Base-by-base conservation (phyloP, 2,797 vertebrate genomes). In the Streptopelia turtur region DNA sequence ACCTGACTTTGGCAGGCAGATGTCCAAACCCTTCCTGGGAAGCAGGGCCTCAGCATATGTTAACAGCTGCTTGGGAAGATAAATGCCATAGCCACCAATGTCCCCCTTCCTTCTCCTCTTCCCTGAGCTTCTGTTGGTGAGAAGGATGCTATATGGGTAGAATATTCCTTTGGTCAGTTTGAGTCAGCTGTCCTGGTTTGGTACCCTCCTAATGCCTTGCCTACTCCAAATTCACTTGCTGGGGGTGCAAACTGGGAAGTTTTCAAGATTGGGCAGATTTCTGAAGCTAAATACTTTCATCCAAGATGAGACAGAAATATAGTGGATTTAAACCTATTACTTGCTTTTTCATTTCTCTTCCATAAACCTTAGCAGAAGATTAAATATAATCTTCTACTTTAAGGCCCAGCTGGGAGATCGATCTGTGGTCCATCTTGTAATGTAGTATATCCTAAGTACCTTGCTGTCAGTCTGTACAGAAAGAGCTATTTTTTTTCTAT, bases 181-280 rank as follows among this genome's bases (percentile, higher is more conserved):
- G 28, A 27, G 30, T 16, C 33, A 53, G 33, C 33, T 65, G 5
- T 77, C 16, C 28, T 77, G 43, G 7, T 16, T 60, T 15, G 11
- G 3, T 60, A 22, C 8, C 17, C 12, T 55, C 23, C 49, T 41
- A 41, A 25, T 50, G 22, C 7, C 22, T 28, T 71, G 8, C 16
- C 30, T 5, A 22, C 6, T 1, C 13, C 0, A 0, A 47, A 5
- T 53, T 89, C 59, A 43, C 13, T 41, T 0, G 1, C 27, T 55
- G 49, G 0, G 9, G 15, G 22, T 16, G 14, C n/a, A 60, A 30
- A 71, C 27, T 43, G 30, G 35, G 16, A 64, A 69, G 24, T 93
- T 93, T 83, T 80, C 41, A 72, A 60, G 49, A 13, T 63, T 31
- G 33, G 35, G 3, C 8, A 2, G 22, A 17, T 76, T 76, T 82